phyloP scores from a whole-genome alignment of 1,140 invertebrate genomes.

The Uloborus diversus region DNA sequence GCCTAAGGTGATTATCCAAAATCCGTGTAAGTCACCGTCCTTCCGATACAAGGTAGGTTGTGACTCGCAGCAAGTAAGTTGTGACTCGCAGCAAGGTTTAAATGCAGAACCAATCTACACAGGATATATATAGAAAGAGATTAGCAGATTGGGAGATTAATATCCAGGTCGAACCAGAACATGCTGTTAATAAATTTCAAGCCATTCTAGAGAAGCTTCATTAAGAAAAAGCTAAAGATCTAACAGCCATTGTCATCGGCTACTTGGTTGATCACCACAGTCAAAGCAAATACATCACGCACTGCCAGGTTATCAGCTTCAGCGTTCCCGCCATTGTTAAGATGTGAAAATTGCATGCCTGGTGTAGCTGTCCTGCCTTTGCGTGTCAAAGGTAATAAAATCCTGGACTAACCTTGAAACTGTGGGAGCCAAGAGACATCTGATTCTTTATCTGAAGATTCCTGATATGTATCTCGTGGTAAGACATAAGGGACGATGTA shows the following conservation, averaged over 20 bases:
- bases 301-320: not conserved
- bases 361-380: not conserved
- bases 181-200: too few relatives aligned
- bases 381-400: constrained; percentile 18
- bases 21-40: too few relatives aligned
- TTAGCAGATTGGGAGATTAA: too few relatives aligned
- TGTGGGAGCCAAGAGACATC: not conserved
- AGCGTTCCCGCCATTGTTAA: constrained; percentile 6
- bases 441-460: not conserved
- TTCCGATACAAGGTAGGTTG: too few relatives aligned
- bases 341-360: not conserved
- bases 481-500: too few relatives aligned
- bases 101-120: too few relatives aligned
- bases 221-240: constrained; percentile 26
- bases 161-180: too few relatives aligned
- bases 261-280: constrained; percentile 13
- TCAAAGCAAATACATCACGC: constrained; percentile 21
- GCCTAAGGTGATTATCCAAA: too few relatives aligned
- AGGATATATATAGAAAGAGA: too few relatives aligned
- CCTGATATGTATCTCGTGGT: not conserved
- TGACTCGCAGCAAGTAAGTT: too few relatives aligned
- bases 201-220: too few relatives aligned
- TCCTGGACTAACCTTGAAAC: not conserved
- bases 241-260: constrained; percentile 11
- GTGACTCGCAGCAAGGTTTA: too few relatives aligned